Evolutionary conservation across 1,140 invertebrate species (phyloP), one percentile per base, ranked within the genome.

Genomic region (Dinoponera quadriceps): DNA sequence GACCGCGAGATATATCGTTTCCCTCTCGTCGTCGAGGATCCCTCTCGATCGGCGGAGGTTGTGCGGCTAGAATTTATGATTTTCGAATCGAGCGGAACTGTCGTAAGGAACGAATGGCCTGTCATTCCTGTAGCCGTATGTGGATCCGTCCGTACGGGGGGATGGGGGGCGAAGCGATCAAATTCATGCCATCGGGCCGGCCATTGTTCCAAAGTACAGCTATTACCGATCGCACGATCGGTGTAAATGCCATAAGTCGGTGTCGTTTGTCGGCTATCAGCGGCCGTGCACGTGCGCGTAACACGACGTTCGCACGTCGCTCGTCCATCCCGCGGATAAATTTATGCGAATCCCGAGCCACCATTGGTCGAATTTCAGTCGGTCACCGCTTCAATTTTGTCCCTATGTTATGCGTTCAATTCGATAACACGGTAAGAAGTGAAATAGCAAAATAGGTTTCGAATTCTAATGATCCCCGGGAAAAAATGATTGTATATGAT

Each of bases 41-140:
- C 44, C n/a, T 51, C n/a, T 11, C n/a, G 59, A 65, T 51, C 59
- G 73, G 9, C 38, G 18, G 33, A 33, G 33, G n/a, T n/a, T n/a
- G 33, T 20, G 33, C 25, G 22, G 29, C 29, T 13, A 33, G 33
- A 78, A 78, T 78, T 78, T 68, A 69, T 69, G 75, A 78, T 78
- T 78, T 78, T 57, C 49, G 63, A 57, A 78, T 65, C 73, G 60
- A 51, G 33, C 63, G n/a, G 55, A 78, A 78, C 55, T 77, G 62
- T 51, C 60, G 25, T 74, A 57, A 3, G 13, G 33, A 44, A 25
- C 75, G 44, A 25, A 78, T 78, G 54, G 22, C 33, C 33, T 14
- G n/a, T 44, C 22, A 69, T 38, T 57, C 55, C 20, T 27, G 25
- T 49, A 20, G 4, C 20, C 29, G 25, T 18, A 44, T 65, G 33